phyloP scores from a whole-genome alignment of 2,113 vertebrate species.

The Jaculus jaculus region DNA sequence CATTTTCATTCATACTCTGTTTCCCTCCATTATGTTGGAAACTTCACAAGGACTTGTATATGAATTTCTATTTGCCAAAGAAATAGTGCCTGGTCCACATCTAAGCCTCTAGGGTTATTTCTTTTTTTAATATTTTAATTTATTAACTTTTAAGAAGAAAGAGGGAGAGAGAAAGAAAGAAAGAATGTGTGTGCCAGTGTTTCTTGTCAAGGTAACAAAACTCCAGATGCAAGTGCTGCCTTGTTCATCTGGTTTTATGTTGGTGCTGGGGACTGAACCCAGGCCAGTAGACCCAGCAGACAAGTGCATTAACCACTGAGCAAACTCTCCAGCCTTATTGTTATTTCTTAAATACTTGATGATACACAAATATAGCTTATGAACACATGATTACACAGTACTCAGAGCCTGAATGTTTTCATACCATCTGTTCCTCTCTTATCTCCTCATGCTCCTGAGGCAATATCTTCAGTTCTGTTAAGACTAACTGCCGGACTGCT shows the following conservation, averaged over 20 bases:
- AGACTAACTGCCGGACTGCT: neutral
- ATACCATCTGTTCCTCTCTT: neutral
- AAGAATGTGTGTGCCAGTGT: too few relatives aligned
- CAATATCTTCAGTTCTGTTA: neutral
- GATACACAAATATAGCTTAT: neutral
- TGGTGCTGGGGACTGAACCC: too few relatives aligned
- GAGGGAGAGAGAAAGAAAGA: too few relatives aligned
- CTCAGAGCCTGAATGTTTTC: neutral
- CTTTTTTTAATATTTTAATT: too few relatives aligned
- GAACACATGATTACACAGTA: neutral
- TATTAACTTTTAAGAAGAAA: too few relatives aligned
- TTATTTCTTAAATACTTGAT: neutral
- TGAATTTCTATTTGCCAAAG: too few relatives aligned
- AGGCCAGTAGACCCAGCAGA: too few relatives aligned
- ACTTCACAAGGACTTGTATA: neutral
- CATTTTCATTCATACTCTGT: neutral
- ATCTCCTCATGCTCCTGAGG: neutral
- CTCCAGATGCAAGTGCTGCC: too few relatives aligned
- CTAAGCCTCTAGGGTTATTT: too few relatives aligned
- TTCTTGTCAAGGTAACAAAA: too few relatives aligned
- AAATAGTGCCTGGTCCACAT: too few relatives aligned
- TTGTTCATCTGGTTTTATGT: too few relatives aligned
- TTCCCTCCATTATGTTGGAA: neutral
- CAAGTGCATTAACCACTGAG: neutral
- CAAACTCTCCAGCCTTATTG: neutral